phyloP scores from a whole-genome alignment of 2,888 invertebrate species.

The Drosophila ochracea region DNA sequence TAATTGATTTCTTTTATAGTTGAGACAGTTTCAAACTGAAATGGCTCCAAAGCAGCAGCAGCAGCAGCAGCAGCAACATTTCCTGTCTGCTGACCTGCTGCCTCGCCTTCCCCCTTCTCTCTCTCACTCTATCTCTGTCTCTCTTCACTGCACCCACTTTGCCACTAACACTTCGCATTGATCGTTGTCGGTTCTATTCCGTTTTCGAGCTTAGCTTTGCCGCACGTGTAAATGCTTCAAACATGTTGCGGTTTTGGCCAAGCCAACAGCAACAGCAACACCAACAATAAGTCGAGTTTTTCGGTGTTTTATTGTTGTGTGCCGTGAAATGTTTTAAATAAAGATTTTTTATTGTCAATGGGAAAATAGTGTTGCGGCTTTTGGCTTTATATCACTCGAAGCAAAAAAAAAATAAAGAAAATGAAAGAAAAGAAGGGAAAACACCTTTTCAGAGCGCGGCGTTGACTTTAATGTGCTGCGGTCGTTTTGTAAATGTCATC shows the following conservation, averaged over 20 bases:
- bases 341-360: conserved; percentile 81
- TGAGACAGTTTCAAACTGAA: conserved; percentile 78
- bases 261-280: conserved; percentile 33
- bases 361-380: conserved; percentile 77
- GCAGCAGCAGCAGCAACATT: conserved; percentile 61
- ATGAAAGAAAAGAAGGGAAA: neutral
- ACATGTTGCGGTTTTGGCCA: conserved; percentile 79
- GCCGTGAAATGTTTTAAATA: conserved; percentile 81
- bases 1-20: conserved; percentile 80
- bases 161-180: conserved; percentile 20
- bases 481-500: conserved; percentile 58
- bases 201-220: conserved; percentile 56
- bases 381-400: conserved; percentile 66
- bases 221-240: conserved; percentile 79
- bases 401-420: neutral
- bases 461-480: conserved; percentile 71
- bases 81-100: conserved; percentile 60
- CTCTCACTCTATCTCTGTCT: neutral
- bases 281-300: conserved; percentile 51
- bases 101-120: neutral
- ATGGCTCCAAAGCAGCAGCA: conserved; percentile 50
- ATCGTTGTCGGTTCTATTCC: conserved; percentile 51
- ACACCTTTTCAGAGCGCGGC: conserved; percentile 35
- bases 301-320: conserved; percentile 71
- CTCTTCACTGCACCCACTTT: neutral